A percentile compares a stretch with the other conserved stretches of the same genome.
phyloP scores from a whole-genome alignment of 2,797 vertebrate species.

The Choloepus didactylus region DNA sequence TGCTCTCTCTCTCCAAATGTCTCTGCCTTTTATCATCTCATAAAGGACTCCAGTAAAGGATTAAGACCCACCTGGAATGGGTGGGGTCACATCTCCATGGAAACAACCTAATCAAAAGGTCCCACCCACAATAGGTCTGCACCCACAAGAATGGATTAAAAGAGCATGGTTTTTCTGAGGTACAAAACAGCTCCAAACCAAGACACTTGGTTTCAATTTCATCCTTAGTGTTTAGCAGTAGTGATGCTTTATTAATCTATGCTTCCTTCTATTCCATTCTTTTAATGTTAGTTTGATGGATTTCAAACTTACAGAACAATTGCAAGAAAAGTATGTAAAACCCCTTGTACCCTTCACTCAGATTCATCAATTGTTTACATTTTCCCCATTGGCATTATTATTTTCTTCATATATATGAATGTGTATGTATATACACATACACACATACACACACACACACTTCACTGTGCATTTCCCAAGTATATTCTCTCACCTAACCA shows the following conservation, averaged over 20 bases:
- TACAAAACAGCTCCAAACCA: too few species aligned
- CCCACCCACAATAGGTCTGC: too few species aligned
- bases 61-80: too few species aligned
- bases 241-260: conserved; percentile 69
- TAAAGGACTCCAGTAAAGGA: too few species aligned
- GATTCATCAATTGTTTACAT: neutral
- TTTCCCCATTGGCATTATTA: conserved; percentile 41
- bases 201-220: conserved; percentile 58
- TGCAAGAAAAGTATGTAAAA: neutral
- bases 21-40: too few species aligned
- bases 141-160: too few species aligned
- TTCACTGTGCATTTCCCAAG: neutral
- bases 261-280: neutral
- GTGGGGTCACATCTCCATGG: too few species aligned
- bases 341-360: neutral
- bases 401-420: neutral
- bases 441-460: neutral
- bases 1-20: too few species aligned
- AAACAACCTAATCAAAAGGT: too few species aligned
- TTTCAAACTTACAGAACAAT: conserved; percentile 54
- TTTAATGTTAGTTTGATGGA: conserved; percentile 23
- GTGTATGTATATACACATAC: neutral
- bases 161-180: too few species aligned
- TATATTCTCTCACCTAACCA: neutral
- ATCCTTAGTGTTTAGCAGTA: conserved; percentile 36